A percentile compares a stretch with the other conserved stretches of the same genome.
These are phyloP conservation scores for Archaeoteleia sp. DNA, from an alignment of 2,888 invertebrate species.

Conservation along the genomic window DNA sequence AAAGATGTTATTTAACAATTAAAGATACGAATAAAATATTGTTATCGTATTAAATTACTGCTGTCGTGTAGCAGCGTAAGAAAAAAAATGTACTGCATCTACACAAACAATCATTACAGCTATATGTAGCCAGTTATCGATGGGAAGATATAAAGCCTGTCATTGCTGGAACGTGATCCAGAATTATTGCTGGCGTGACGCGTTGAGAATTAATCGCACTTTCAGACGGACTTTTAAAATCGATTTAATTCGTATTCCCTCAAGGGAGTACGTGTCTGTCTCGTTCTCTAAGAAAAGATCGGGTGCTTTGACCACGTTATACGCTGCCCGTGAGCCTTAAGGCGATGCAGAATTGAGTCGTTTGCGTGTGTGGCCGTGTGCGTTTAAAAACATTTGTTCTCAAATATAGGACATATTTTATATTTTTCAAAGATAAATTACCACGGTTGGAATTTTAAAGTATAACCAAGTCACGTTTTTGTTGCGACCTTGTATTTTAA, in stretches of 20 bases:
- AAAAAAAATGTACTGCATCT: too few relatives aligned
- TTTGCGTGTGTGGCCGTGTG: not conserved
- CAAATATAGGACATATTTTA: not conserved
- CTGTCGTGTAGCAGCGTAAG: too few relatives aligned
- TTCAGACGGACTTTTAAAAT: not conserved
- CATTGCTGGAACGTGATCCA: conserved; percentile 7
- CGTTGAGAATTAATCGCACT: conserved; percentile 9
- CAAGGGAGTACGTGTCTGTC: conserved; percentile 3
- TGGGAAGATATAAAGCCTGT: conserved; percentile 8
- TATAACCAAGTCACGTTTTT: too few relatives aligned
- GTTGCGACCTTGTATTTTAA: too few relatives aligned
- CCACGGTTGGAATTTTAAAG: too few relatives aligned
- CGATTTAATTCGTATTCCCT: conserved; percentile 6
- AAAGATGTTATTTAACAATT: too few relatives aligned
- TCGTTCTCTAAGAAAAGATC: conserved; percentile 5
- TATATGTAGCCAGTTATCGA: not conserved
- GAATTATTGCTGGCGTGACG: conserved; percentile 7
- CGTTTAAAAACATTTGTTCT: not conserved
- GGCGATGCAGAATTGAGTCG: not conserved
- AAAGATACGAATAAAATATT: too few relatives aligned
- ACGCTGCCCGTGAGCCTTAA: not conserved
- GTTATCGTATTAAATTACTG: too few relatives aligned
- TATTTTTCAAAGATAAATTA: not conserved
- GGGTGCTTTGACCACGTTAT: not conserved
- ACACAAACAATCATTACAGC: too few relatives aligned